Evolutionary conservation across 30 jellyfish, hydroid and myxozoan species (phyloP).

Genomic region (Nemopilema nomurai): DNA sequence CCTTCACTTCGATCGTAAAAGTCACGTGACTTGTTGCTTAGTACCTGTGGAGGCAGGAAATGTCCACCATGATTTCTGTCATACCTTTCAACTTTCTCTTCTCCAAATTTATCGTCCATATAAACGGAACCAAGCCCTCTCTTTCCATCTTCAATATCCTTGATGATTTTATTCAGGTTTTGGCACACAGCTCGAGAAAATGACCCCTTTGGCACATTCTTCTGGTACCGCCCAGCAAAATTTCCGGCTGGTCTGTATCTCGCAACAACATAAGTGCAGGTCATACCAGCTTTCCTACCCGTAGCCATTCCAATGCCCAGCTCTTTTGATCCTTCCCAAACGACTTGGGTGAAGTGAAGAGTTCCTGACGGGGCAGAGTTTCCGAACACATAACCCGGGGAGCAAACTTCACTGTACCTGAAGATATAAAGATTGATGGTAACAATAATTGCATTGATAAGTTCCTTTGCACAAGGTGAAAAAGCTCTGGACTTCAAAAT

Average conservation of each 20-base stretch:
- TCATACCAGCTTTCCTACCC: conserved; percentile 66
- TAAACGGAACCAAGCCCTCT: conserved; percentile 3
- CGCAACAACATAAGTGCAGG: conserved; percentile 82
- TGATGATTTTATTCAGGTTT: conserved; percentile 36
- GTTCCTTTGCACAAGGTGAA: too few relatives aligned
- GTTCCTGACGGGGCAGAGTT: conserved; percentile 71
- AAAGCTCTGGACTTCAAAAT: too few relatives aligned
- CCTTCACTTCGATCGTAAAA: background rate
- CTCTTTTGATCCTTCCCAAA: conserved; percentile 77
- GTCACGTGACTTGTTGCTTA: background rate
- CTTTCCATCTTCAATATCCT: conserved; percentile 20
- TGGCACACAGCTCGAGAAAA: conserved; percentile 26
- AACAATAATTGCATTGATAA: background rate
- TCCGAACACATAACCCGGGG: conserved; percentile 76
- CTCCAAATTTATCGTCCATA: conserved; percentile 52
- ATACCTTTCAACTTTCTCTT: conserved; percentile 23
- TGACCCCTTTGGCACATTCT: conserved; percentile 73
- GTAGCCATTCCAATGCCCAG: conserved; percentile 90
- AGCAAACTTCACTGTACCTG: conserved; percentile 91
- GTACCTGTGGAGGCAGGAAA: background rate
- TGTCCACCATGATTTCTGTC: background rate
- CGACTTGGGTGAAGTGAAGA: conserved; percentile 88
- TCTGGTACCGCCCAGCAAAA: conserved; percentile 55
- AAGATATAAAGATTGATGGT: background rate
- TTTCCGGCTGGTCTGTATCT: conserved; percentile 84